Base-by-base conservation (phyloP, 2,888 invertebrate species). In the Sycophila texana region DNA sequence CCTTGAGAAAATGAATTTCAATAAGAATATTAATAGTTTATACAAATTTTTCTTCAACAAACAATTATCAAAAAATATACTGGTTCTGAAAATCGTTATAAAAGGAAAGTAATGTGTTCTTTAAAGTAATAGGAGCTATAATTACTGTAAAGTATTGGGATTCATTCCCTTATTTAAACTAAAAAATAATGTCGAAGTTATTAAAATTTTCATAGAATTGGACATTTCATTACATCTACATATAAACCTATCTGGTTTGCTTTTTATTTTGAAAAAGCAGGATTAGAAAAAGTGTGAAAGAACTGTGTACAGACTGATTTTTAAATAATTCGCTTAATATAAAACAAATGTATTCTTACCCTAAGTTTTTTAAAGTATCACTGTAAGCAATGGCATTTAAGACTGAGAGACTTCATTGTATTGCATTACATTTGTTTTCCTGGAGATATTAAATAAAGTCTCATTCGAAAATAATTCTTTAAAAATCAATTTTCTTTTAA, bases 221-320 rank as follows among this genome's bases (percentile, higher is more conserved):
- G 61, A n/a, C 39, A 2, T 76, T 70, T 18, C 1, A 49, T 60
- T 53, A 61, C 14, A 39, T 22, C 14, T 66, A 58, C 65, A 47
- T 49, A 58, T 55, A 76, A 68, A 63, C 58, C 4, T 49, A 49
- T 39, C 4, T 4, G 30, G 26, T 58, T 70, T 55, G 14, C 22
- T 63, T 22, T 0, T 10, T 18, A n/a, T 73, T 73, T 55, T 39
- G 13, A 39, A 61, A 76, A 74, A 55, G 22, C 16, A 81, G 12
- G 3, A 16, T 68, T 70, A 60, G 68, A 71, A 65, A 55, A 68
- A 85, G 85, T 86, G 86, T 87, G 86, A 87, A 87, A 87, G 86
- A 86, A 84, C 86, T 84, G 87, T 85, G 82, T 85, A 86, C 86
- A 86, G 81, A 84, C 83, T 68, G 74, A 30, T 66, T 65, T 67